Evolutionary conservation across 1,140 invertebrate genomes (phyloP).

Genomic region (Tribolium castaneum): DNA sequence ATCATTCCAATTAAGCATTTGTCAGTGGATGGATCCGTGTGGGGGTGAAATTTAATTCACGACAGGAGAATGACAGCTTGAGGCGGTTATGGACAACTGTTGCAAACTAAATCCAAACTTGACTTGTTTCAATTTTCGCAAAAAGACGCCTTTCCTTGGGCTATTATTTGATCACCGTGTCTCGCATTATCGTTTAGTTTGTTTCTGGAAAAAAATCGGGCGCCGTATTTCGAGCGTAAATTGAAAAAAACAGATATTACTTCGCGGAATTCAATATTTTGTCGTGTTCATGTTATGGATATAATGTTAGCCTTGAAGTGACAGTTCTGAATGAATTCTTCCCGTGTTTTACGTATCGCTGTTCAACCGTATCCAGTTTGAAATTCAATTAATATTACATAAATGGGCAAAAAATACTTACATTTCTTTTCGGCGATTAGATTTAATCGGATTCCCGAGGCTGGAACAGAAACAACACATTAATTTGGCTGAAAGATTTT

Average conservation of each 20-base stretch:
- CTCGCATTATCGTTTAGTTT: too few relatives aligned
- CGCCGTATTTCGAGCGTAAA: neutral
- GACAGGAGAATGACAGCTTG: neutral
- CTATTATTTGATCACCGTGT: too few relatives aligned
- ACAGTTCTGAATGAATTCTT: neutral
- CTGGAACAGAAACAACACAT: neutral
- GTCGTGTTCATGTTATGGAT: neutral
- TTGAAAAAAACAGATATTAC: neutral
- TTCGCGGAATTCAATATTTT: neutral
- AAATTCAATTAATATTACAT: neutral
- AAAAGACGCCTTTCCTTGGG: too few relatives aligned
- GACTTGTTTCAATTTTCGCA: too few relatives aligned
- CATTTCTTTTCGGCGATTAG: neutral
- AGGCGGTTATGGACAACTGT: neutral
- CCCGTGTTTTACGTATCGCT: neutral
- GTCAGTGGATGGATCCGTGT: neutral
- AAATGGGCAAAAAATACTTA: neutral
- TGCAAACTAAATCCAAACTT: too few relatives aligned
- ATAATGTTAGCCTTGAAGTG: neutral
- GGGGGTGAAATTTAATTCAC: neutral
- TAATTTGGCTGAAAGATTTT: neutral
- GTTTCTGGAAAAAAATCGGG: neutral
- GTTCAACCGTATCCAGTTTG: neutral
- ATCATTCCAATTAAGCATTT: neutral
- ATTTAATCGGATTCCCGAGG: neutral